Percentiles rank a stretch among this genome's conserved stretches.
These are phyloP conservation scores for Scrobipalpa costella DNA, from an alignment of 2,888 invertebrate species.

Conservation along the genomic window DNA sequence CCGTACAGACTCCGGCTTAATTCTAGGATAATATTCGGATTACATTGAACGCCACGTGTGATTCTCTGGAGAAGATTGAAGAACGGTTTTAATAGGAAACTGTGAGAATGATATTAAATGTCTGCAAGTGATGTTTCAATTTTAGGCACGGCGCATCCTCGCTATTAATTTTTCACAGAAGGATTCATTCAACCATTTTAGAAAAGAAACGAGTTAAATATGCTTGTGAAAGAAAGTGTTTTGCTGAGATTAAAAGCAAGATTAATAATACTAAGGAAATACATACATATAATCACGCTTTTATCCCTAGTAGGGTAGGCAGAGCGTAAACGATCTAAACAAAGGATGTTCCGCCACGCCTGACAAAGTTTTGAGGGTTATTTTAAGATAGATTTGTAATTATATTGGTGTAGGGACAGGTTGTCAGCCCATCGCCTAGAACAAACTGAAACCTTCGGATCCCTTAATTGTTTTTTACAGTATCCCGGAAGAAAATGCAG, in stretches of 20 bases:
- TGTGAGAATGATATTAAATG: conserved; percentile 8
- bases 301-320: no score
- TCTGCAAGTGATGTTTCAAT: conserved; percentile 15
- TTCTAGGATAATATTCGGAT: conserved; percentile 24
- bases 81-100: conserved; percentile 22
- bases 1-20: conserved; percentile 12
- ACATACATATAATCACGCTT: not conserved
- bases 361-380: not conserved
- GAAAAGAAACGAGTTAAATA: not conserved
- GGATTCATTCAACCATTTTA: not conserved
- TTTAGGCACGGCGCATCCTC: not conserved
- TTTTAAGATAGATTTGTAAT: not conserved
- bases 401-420: no score
- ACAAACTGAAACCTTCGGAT: no score
- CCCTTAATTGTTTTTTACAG: no score
- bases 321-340: no score
- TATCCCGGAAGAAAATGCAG: no score
- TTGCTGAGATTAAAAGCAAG: no score
- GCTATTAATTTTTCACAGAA: conserved; percentile 2
- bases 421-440: no score
- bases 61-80: conserved; percentile 1
- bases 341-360: no score
- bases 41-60: conserved; percentile 22
- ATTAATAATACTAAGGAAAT: not conserved
- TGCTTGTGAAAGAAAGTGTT: no score